Evolutionary conservation across 2,113 vertebrate genomes (phyloP).

Genomic region (Elachura formosa): DNA sequence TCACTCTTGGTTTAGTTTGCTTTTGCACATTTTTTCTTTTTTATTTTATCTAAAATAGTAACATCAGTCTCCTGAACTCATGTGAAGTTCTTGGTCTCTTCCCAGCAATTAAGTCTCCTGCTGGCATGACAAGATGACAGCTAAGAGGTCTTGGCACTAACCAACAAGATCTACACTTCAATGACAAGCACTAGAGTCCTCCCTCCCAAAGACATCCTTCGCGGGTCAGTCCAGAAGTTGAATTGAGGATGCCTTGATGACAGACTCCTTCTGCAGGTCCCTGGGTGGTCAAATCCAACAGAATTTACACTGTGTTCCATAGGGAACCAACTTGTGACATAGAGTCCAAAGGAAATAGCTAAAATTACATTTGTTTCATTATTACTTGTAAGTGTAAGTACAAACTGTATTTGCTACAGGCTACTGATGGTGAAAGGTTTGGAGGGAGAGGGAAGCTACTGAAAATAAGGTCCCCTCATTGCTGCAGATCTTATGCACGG

Average conservation of each 20-base stretch:
- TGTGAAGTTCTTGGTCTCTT: neutral
- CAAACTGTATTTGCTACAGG: neutral
- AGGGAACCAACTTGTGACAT: neutral
- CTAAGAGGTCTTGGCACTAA: neutral
- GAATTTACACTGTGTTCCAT: neutral
- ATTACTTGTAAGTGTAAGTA: neutral
- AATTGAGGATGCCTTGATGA: neutral
- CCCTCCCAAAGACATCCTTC: neutral
- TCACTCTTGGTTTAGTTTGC: neutral
- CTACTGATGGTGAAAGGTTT: neutral
- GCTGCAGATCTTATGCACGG: neutral
- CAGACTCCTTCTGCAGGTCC: neutral
- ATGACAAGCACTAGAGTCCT: neutral
- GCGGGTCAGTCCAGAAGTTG: neutral
- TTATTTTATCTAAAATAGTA: neutral
- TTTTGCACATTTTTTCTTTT: neutral
- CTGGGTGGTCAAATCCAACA: neutral
- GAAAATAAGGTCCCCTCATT: neutral
- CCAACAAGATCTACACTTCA: neutral
- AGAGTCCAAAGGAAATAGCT: neutral
- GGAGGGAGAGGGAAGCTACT: neutral
- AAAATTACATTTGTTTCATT: slow-evolving; percentile 7
- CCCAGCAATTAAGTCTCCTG: neutral
- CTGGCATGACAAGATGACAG: neutral
- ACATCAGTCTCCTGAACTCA: neutral